Evolutionary conservation across 2,888 invertebrate species (phyloP).

Genomic region (Agrotis ipsilon): DNA sequence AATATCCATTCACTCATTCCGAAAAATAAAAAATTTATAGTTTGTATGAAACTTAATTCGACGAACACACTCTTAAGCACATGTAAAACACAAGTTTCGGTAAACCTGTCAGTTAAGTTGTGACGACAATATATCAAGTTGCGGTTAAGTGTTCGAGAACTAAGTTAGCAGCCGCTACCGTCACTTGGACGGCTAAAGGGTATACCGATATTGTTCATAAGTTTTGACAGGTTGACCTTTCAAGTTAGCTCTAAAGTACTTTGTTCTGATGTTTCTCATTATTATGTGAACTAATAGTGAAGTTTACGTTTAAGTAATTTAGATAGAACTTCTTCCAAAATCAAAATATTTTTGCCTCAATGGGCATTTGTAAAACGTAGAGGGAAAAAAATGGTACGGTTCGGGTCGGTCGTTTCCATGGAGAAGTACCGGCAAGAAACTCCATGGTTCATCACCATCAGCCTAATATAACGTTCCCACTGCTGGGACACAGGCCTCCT

Average conservation of each 20-base stretch:
- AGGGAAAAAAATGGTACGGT: too few species aligned
- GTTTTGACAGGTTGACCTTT: slow-evolving; percentile 46
- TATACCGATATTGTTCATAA: slow-evolving; percentile 29
- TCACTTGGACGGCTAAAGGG: slow-evolving; percentile 36
- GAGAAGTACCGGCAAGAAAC: too few species aligned
- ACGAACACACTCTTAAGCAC: slow-evolving; percentile 1
- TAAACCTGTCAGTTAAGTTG: slow-evolving; percentile 53
- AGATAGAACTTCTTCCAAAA: too few species aligned
- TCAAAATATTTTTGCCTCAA: too few species aligned
- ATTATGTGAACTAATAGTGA: not conserved
- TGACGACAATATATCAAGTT: slow-evolving; percentile 56
- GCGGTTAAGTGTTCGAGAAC: slow-evolving; percentile 52
- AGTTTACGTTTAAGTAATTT: not conserved
- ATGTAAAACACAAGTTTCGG: slow-evolving; percentile 51
- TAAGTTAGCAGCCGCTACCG: slow-evolving; percentile 32
- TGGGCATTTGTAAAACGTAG: too few species aligned
- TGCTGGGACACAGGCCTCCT: too few species aligned
- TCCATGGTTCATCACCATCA: too few species aligned
- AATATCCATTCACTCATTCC: too few species aligned
- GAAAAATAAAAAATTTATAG: too few species aligned
- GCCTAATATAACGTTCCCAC: too few species aligned
- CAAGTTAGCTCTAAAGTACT: not conserved
- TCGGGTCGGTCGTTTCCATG: too few species aligned
- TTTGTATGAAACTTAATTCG: too few species aligned
- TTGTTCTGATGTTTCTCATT: slow-evolving; percentile 4